Conservation (phyloP, 1,140 invertebrate genomes). For the Eriosoma lanigerum region DNA sequence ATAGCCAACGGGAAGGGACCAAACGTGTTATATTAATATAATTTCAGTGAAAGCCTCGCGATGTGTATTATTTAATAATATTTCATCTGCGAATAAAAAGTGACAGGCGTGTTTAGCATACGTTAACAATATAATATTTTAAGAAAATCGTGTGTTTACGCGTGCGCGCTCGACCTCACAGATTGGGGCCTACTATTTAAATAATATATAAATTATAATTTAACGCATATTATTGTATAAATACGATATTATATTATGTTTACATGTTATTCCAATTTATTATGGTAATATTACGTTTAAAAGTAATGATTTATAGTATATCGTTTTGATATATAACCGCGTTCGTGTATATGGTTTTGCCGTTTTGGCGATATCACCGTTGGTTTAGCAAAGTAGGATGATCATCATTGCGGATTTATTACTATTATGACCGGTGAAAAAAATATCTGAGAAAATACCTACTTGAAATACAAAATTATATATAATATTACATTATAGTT, state of each 20-base stretch:
- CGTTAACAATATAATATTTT: constrained; percentile 39
- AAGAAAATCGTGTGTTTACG: neutral
- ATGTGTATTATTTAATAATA: constrained; percentile 12
- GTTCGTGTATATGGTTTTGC: too few species aligned
- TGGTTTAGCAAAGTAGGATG: neutral
- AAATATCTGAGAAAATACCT: too few species aligned
- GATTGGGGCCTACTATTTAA: too few species aligned
- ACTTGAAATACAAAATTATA: too few species aligned
- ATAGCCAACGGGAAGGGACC: neutral
- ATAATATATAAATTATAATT: constrained; percentile 5
- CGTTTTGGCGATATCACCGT: constrained; percentile 9
- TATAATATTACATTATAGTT: too few species aligned
- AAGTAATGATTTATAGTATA: constrained; percentile 8
- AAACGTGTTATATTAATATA: neutral
- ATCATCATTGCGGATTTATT: neutral
- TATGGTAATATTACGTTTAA: constrained; percentile 37
- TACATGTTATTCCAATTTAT: constrained; percentile 39
- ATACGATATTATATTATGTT: neutral
- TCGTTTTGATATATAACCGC: neutral
- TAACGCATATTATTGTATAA: neutral
- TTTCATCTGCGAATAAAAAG: constrained; percentile 5
- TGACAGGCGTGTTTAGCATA: constrained; percentile 38
- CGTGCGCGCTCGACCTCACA: neutral
- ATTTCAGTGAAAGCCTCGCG: constrained; percentile 28
- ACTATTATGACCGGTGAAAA: neutral